A percentile compares a stretch with the other conserved stretches of the same genome.
Conservation (phyloP, 2,113 vertebrate genomes). For the Chaetodon auriga region DNA sequence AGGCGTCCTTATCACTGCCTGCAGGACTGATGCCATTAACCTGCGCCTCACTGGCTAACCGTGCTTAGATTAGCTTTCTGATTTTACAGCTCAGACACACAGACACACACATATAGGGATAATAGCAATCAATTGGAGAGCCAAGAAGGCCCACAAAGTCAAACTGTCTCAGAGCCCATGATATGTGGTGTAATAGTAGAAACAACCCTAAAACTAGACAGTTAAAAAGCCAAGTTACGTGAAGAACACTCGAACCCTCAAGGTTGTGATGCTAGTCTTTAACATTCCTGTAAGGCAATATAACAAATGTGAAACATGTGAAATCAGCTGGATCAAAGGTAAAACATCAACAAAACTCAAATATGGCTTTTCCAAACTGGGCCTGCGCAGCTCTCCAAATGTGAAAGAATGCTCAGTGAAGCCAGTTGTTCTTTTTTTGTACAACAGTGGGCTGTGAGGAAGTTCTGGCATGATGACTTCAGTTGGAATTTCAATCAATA, state of each 20-base stretch:
- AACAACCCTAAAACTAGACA: slow-evolving; percentile 23
- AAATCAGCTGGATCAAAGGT: not conserved
- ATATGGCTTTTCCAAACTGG: not conserved
- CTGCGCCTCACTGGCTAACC: slow-evolving; percentile 51
- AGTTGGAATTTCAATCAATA: not conserved
- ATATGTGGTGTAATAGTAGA: slow-evolving; percentile 11
- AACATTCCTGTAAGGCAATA: not conserved
- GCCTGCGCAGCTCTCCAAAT: slow-evolving; percentile 8
- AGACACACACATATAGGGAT: not conserved
- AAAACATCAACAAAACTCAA: not conserved
- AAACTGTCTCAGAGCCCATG: not conserved
- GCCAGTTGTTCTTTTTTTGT: too few relatives aligned
- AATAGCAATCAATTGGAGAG: slow-evolving; percentile 5
- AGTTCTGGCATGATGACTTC: not conserved
- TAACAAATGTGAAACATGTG: not conserved
- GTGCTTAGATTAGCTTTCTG: slow-evolving; percentile 68
- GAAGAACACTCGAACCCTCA: not conserved
- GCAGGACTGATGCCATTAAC: slow-evolving; percentile 75
- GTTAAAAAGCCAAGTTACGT: slow-evolving; percentile 4
- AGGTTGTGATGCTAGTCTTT: not conserved
- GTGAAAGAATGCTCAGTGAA: not conserved
- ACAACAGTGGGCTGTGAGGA: not conserved
- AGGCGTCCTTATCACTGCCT: slow-evolving; percentile 74
- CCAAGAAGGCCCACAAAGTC: not conserved
- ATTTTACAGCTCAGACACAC: slow-evolving; percentile 49